Evolutionary conservation across 2,797 vertebrate genomes (phyloP).

Genomic region (Cossypha polioptera): DNA sequence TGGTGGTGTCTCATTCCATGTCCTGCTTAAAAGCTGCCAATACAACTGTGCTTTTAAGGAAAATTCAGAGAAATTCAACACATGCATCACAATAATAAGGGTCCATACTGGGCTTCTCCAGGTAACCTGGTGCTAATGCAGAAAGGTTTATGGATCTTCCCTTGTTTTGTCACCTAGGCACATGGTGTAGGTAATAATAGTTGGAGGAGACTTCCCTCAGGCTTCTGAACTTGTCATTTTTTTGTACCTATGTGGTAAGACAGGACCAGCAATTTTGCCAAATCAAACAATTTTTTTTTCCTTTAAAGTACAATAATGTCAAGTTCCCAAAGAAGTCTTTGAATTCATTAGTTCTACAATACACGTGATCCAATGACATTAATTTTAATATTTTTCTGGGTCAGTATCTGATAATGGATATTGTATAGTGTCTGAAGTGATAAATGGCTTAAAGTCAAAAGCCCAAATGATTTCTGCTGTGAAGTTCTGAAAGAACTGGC

Average conservation of each 20-base stretch:
- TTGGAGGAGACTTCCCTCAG: background rate
- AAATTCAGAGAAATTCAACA: background rate
- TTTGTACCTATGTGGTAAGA: background rate
- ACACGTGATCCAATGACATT: rapidly evolving
- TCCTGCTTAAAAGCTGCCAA: background rate
- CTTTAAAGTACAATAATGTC: background rate
- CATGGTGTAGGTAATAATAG: rapidly evolving
- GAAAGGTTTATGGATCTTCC: background rate
- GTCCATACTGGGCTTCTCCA: background rate
- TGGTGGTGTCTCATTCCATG: rapidly evolving
- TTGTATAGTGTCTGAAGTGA: background rate
- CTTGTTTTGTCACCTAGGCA: background rate
- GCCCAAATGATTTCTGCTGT: background rate
- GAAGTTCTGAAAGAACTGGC: background rate
- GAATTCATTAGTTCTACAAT: background rate
- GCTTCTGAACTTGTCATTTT: background rate
- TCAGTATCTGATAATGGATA: background rate
- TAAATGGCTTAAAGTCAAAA: background rate
- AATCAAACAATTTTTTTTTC: background rate
- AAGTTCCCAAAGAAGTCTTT: background rate
- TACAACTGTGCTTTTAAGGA: background rate
- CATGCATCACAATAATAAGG: background rate
- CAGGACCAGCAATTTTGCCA: background rate
- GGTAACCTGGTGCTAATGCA: background rate
- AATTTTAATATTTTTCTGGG: background rate